A percentile compares a stretch with the other conserved stretches of the same genome.
phyloP scores from a whole-genome alignment of 2,113 vertebrate species.

The Myiozetetes cayanensis region DNA sequence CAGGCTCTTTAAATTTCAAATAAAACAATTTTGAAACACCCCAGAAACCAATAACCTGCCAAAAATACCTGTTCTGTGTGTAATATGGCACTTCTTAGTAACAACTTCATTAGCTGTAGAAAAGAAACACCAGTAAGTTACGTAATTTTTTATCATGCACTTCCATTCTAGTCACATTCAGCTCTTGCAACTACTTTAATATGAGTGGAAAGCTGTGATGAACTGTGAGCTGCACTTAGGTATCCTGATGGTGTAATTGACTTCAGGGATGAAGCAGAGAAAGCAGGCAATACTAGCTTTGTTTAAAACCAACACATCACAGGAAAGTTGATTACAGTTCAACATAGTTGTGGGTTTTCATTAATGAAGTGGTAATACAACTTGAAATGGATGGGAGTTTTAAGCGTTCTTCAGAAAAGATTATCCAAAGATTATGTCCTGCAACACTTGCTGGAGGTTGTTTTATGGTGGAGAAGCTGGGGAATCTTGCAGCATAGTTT shows the following conservation, averaged over 20 bases:
- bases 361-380: background rate
- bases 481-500: background rate
- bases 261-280: background rate
- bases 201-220: background rate
- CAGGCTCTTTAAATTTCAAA: background rate
- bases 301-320: background rate
- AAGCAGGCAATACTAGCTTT: background rate
- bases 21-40: background rate
- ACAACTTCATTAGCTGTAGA: background rate
- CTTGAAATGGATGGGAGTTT: background rate
- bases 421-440: background rate
- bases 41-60: background rate
- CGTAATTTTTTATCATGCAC: fast-evolving
- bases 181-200: background rate
- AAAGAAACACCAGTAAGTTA: background rate
- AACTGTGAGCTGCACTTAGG: background rate
- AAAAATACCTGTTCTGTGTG: background rate
- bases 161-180: background rate
- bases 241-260: background rate
- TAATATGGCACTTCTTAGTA: background rate
- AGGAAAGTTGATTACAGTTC: background rate
- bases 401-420: background rate
- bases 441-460: background rate
- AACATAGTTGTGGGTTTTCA: background rate
- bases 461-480: background rate